A percentile compares a stretch with the other conserved stretches of the same genome.
phyloP scores from a whole-genome alignment of 2,113 vertebrate species.

The Nesoenas mayeri region DNA sequence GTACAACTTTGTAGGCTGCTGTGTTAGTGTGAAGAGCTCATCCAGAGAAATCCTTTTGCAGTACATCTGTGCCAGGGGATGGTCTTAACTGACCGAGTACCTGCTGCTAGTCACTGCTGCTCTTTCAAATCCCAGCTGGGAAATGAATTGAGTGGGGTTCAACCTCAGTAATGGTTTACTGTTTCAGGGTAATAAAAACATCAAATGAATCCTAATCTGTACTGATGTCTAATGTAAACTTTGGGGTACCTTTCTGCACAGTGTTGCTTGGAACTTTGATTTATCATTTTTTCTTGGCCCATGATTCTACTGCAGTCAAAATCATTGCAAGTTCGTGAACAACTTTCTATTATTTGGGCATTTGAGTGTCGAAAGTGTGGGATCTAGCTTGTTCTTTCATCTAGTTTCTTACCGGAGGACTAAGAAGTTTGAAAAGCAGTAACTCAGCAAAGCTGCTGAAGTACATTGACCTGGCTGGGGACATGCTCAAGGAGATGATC shows the following conservation, averaged over 20 bases:
- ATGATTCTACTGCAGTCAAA: not conserved
- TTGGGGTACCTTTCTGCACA: not conserved
- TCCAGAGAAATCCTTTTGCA: not conserved
- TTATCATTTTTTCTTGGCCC: not conserved
- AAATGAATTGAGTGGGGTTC: not conserved
- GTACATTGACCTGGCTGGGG: not conserved
- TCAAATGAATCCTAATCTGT: not conserved
- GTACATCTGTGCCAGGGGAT: not conserved
- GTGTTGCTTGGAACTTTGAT: not conserved
- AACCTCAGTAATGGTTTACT: not conserved
- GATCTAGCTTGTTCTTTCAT: not conserved
- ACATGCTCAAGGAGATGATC: not conserved
- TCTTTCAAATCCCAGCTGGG: not conserved
- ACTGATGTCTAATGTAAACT: not conserved
- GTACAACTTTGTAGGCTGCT: not conserved
- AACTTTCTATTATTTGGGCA: not conserved
- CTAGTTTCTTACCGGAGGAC: not conserved
- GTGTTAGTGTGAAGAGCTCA: not conserved
- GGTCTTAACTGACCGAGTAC: not conserved
- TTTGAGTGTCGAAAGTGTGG: not conserved
- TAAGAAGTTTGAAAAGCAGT: not conserved
- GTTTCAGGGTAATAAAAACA: not conserved
- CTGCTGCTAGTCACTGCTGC: not conserved
- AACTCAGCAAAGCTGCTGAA: not conserved
- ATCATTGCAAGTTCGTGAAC: not conserved